Evolutionary conservation across 1,140 invertebrate species (phyloP).

Genomic region (Venturia canescens): DNA sequence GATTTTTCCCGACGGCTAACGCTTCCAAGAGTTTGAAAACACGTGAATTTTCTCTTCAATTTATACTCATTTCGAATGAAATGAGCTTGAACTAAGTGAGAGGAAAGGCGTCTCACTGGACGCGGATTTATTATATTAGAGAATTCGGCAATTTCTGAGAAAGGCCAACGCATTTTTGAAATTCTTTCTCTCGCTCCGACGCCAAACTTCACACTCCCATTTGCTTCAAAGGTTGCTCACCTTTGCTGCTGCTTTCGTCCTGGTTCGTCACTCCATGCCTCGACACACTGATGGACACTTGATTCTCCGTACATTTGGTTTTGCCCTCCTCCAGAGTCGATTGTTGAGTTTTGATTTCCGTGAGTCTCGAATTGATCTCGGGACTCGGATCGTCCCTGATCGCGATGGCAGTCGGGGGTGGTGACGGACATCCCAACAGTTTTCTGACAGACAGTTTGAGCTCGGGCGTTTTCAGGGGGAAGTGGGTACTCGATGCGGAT

Average conservation of each 20-base stretch:
- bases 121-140: too few relatives aligned
- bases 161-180: too few relatives aligned
- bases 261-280: constrained; percentile 53
- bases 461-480: constrained; percentile 65
- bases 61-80: background rate
- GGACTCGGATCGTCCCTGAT: constrained; percentile 54
- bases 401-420: constrained; percentile 61
- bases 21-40: background rate
- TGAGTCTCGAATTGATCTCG: constrained; percentile 49
- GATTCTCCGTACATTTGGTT: constrained; percentile 44
- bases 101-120: background rate
- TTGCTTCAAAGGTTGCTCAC: background rate
- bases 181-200: too few relatives aligned
- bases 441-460: constrained; percentile 71
- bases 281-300: constrained; percentile 42
- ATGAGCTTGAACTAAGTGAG: too few relatives aligned
- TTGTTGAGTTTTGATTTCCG: constrained; percentile 56
- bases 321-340: constrained; percentile 50
- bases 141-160: too few relatives aligned
- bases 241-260: constrained; percentile 51
- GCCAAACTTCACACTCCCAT: too few relatives aligned
- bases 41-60: background rate
- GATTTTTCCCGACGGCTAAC: constrained; percentile 37
- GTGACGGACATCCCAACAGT: constrained; percentile 67
- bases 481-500: constrained; percentile 42